phyloP scores from a whole-genome alignment of 2,888 invertebrate species.

The Pharmacophagus antenor region DNA sequence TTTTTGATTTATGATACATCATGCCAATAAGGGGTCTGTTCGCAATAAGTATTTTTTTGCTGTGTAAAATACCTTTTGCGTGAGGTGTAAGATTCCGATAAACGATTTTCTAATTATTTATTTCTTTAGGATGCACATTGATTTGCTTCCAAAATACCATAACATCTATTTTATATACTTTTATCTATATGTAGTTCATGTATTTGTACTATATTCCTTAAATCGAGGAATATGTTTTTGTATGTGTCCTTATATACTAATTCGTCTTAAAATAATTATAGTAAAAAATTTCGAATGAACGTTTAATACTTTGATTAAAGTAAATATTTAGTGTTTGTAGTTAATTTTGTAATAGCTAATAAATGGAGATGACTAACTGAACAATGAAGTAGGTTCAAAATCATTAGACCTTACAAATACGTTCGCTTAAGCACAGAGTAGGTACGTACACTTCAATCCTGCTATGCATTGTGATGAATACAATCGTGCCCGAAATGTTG shows the following conservation, averaged over 20 bases:
- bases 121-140: neutral
- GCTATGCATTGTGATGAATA: conserved; percentile 13
- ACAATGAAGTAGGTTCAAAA: too few species aligned
- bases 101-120: neutral
- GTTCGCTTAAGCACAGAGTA: neutral
- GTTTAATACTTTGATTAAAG: too few species aligned
- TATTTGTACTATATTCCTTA: neutral
- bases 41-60: neutral
- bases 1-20: conserved; percentile 57
- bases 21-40: conserved; percentile 33
- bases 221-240: neutral
- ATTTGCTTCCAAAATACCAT: neutral
- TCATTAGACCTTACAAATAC: neutral
- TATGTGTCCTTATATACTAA: too few species aligned
- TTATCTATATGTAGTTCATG: neutral
- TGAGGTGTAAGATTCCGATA: neutral
- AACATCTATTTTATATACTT: neutral
- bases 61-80: neutral
- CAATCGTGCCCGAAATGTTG: conserved; percentile 1
- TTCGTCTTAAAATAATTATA: too few species aligned
- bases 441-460: neutral
- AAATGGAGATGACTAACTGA: too few species aligned
- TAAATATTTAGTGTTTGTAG: too few species aligned
- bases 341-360: neutral
- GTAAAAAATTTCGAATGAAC: too few species aligned